Percentiles rank a stretch among this genome's conserved stretches.
Conservation (phyloP, 2,888 invertebrate genomes). For the Neoaliturus tenellus region DNA sequence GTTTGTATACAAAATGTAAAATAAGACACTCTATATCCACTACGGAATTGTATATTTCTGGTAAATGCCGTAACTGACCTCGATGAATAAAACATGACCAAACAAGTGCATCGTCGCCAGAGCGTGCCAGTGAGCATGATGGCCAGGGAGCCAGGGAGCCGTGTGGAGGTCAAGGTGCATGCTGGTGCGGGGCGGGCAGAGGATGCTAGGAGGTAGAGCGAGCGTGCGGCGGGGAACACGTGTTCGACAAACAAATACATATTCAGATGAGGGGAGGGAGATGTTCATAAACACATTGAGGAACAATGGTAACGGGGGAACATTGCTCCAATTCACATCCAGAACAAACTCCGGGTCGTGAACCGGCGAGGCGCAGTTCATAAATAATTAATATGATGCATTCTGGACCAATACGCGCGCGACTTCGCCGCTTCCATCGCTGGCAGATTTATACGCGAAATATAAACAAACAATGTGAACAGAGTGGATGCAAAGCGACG, state of each 20-base stretch:
- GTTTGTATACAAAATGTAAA: too few relatives aligned
- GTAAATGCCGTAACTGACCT: too few relatives aligned
- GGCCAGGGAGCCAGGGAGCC: too few relatives aligned
- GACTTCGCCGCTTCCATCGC: neutral
- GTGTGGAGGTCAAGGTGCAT: too few relatives aligned
- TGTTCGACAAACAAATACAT: conserved; percentile 51
- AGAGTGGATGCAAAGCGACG: neutral
- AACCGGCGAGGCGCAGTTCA: conserved; percentile 31
- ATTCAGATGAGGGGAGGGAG: conserved; percentile 47
- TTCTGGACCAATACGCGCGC: conserved; percentile 34
- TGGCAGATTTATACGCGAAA: conserved; percentile 32
- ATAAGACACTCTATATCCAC: too few relatives aligned
- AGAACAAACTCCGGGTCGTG: conserved; percentile 47
- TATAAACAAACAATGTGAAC: conserved; percentile 36
- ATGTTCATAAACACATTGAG: conserved; percentile 52
- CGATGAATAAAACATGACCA: too few relatives aligned
- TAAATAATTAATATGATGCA: conserved; percentile 50
- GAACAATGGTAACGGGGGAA: conserved; percentile 48
- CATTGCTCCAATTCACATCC: conserved; percentile 50
- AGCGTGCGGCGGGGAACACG: conserved; percentile 23
- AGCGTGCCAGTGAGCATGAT: too few relatives aligned
- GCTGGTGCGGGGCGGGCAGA: neutral
- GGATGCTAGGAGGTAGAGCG: neutral
- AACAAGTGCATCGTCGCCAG: too few relatives aligned
- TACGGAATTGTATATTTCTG: too few relatives aligned